phyloP scores from a whole-genome alignment of 2,113 vertebrate genomes.

The Sterrhoptilus dennistouni region DNA sequence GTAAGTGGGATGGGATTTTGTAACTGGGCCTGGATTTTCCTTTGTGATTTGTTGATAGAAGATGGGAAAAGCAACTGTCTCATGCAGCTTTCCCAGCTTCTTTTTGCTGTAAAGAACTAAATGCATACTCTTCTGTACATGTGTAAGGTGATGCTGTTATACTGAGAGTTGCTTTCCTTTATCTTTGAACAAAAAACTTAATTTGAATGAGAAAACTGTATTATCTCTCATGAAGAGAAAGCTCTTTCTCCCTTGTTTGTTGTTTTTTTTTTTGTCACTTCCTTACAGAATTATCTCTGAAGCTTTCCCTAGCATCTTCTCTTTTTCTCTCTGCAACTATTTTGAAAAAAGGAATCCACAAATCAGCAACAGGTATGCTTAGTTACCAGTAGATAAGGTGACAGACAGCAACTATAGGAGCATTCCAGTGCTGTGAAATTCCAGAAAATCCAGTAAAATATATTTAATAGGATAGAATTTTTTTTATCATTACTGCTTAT shows the following conservation, averaged over 20 bases:
- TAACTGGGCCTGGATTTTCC: background rate
- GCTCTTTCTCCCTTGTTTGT: background rate
- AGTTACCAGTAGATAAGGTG: background rate
- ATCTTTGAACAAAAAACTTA: conserved; percentile 6
- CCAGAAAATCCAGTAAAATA: background rate
- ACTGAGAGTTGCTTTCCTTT: background rate
- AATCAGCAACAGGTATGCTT: background rate
- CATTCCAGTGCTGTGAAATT: background rate
- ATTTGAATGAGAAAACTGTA: conserved; percentile 30
- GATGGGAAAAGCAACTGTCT: conserved; percentile 5
- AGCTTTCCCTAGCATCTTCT: background rate
- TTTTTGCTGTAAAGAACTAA: background rate
- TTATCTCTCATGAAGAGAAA: background rate
- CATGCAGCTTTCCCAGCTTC: conserved; percentile 32
- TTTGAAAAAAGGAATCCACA: background rate
- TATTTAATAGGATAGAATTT: background rate
- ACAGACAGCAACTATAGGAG: background rate
- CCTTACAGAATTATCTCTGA: background rate
- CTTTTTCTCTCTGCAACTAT: background rate
- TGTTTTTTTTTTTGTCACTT: background rate
- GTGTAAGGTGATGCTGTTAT: background rate
- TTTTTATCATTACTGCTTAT: background rate
- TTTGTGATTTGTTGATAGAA: conserved; percentile 38
- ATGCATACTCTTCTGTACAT: background rate
- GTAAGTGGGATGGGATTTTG: background rate